Percentiles rank a stretch among this genome's conserved stretches.
These are phyloP conservation scores for Caenorhabditis panamensis DNA, from an alignment of 2,888 invertebrate species.

Conservation along the genomic window DNA sequence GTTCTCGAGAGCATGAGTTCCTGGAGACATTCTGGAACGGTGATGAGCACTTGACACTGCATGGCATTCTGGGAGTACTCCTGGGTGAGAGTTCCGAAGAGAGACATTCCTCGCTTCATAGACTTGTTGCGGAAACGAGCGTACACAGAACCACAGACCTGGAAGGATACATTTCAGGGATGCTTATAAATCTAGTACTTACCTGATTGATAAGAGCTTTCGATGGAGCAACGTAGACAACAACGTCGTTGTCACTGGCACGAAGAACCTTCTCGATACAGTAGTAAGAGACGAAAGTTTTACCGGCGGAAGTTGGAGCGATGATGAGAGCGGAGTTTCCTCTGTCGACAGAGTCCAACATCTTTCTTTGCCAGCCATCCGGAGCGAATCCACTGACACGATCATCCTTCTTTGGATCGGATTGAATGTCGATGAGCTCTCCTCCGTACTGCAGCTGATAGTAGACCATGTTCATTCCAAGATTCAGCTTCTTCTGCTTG, in stretches of 20 bases:
- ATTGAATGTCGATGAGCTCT: slow-evolving; percentile 78
- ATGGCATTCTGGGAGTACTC: slow-evolving; percentile 76
- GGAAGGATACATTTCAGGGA: slow-evolving; percentile 6
- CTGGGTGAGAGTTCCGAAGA: slow-evolving; percentile 80
- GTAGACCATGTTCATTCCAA: slow-evolving; percentile 77
- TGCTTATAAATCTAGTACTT: neutral
- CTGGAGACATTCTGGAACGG: slow-evolving; percentile 79
- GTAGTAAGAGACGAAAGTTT: slow-evolving; percentile 82
- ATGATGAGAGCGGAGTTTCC: slow-evolving; percentile 82
- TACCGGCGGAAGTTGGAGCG: slow-evolving; percentile 82
- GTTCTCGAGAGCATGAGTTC: slow-evolving; percentile 76
- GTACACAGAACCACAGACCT: slow-evolving; percentile 81
- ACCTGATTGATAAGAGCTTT: slow-evolving; percentile 81
- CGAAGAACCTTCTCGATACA: slow-evolving; percentile 82
- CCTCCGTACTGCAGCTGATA: slow-evolving; percentile 77
- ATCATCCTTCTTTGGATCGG: slow-evolving; percentile 79
- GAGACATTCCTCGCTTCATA: slow-evolving; percentile 80
- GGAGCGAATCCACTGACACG: slow-evolving; percentile 81
- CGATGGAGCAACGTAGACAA: slow-evolving; percentile 82
- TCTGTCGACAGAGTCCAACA: slow-evolving; percentile 81
- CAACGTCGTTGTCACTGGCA: slow-evolving; percentile 81
- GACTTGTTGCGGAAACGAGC: slow-evolving; percentile 81
- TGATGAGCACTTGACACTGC: slow-evolving; percentile 79
- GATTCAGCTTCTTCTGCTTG: slow-evolving; percentile 71
- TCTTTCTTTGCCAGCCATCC: slow-evolving; percentile 81